Evolutionary conservation across 2,888 invertebrate species (phyloP), one percentile per base, ranked within the genome.

Genomic region (Ariolimax columbianus): DNA sequence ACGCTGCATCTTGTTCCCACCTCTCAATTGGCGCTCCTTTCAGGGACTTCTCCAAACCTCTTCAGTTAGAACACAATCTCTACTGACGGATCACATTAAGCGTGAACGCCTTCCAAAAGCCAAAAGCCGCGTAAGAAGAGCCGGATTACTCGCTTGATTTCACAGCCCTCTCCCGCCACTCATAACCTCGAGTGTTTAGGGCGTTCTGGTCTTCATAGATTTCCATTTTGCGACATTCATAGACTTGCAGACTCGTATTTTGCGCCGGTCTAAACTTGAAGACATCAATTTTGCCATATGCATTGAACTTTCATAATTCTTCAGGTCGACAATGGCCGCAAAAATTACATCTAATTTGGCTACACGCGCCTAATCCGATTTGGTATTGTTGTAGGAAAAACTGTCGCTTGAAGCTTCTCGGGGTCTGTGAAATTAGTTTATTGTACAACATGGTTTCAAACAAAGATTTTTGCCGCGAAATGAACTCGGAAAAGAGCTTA

Each of bases 81-180:
- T 40, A 77, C 55, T 51, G 30, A 33, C 47, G 51, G 51, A 77
- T 55, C 77, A 51, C 51, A 77, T 77, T 51, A 77, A 40, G 77
- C 51, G 77, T 55, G 77, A 55, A 72, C 51, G 77, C 36, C 30
- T 33, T 33, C 63, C 38, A 82, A 70, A 86, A 86, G 40, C 68
- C 78, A 73, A 40, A 66, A 33, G n/a, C 55, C 40, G 55, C 38
- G 70, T 47, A 47, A 66, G 40, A 40, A 77, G 63, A 40, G 82
- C 47, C 33, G 66, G 59, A 82, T 77, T 82, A 82, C 33, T 36
- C 82, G 85, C 85, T 77, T 72, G 59, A 73, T 78, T 85, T 82
- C 72, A n/a, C n/a, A n/a, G n/a, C n/a, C n/a, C n/a, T n/a, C n/a
- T 26, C 72, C 11, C 40, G 72, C 14, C 72, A 23, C 72, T 77